Conservation (phyloP, 2,113 vertebrate species). For the Oncorhynchus masou region DNA sequence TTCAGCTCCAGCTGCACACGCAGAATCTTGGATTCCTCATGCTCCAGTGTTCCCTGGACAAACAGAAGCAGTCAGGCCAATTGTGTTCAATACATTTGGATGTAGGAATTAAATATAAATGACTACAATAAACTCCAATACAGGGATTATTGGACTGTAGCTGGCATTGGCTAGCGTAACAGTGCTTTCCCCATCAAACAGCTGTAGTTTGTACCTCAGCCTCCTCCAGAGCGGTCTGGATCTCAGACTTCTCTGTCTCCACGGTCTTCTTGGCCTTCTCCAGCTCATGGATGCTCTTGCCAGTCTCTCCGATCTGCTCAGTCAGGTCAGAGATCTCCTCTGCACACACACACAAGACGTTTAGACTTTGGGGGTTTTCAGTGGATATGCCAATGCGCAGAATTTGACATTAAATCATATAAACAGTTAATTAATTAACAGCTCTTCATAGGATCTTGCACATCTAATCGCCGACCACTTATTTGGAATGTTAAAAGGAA, state of each 20-base stretch:
- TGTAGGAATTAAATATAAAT: neutral
- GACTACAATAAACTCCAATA: neutral
- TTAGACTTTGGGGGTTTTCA: neutral
- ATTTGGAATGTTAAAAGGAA: neutral
- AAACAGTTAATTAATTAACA: too few species aligned
- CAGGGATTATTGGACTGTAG: neutral
- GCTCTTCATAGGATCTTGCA: neutral
- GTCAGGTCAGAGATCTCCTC: slow-evolving; percentile 3
- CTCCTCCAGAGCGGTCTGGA: slow-evolving; percentile 1
- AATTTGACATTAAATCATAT: too few species aligned
- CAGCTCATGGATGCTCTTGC: too few species aligned
- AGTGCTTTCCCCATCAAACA: neutral
- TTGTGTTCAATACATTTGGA: neutral
- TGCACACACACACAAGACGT: neutral
- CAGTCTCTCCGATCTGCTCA: neutral
- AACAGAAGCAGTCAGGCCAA: neutral
- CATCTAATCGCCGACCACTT: neutral
- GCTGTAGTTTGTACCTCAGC: neutral
- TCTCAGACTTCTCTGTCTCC: neutral
- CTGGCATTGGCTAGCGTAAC: neutral
- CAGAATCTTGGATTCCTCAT: slow-evolving; percentile 75
- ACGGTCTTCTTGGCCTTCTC: too few species aligned
- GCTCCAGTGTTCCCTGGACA: slow-evolving; percentile 70
- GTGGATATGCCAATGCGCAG: too few species aligned
- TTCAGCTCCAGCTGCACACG: slow-evolving; percentile 72